A percentile compares a stretch with the other conserved stretches of the same genome.
Evolutionary conservation across 2,797 vertebrate species (phyloP).

Genomic region (Acanthurus lineatus): DNA sequence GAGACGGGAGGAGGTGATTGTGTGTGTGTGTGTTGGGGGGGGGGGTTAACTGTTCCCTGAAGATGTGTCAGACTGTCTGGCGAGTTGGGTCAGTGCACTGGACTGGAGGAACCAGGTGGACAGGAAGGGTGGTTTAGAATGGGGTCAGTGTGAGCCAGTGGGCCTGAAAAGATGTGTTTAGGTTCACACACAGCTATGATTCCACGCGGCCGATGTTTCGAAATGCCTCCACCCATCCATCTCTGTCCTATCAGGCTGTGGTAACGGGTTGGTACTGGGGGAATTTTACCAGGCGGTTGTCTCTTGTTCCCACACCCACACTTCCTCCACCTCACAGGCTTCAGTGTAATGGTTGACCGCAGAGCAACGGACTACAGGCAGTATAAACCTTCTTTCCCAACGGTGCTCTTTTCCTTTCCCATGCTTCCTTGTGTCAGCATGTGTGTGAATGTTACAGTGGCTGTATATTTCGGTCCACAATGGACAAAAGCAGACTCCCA

Average conservation of each 20-base stretch:
- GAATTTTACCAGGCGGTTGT: constrained; percentile 59
- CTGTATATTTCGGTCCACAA: constrained; percentile 7
- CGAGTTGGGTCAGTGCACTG: constrained; percentile 57
- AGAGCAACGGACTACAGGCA: constrained; percentile 53
- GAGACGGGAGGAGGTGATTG: too few relatives aligned
- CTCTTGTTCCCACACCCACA: constrained; percentile 78
- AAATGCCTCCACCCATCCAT: constrained; percentile 12
- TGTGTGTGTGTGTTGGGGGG: neutral
- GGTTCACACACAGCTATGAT: constrained; percentile 37
- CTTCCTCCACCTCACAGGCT: constrained; percentile 67
- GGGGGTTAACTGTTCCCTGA: constrained; percentile 62
- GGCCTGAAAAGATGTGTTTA: constrained; percentile 51
- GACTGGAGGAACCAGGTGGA: constrained; percentile 69
- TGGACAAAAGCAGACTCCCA: constrained; percentile 14
- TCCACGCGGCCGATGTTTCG: constrained; percentile 33
- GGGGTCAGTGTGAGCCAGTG: constrained; percentile 55
- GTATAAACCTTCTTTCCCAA: constrained; percentile 62
- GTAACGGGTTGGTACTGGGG: constrained; percentile 59
- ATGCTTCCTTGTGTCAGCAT: constrained; percentile 25
- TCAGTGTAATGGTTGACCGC: constrained; percentile 76
- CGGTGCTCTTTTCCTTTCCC: constrained; percentile 54
- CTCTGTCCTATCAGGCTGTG: constrained; percentile 29
- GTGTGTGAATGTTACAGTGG: constrained; percentile 17
- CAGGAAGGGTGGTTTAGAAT: constrained; percentile 62
- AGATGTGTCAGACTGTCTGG: constrained; percentile 79